Base-by-base conservation (phyloP, 2,888 invertebrate genomes). In the Xanthostigma xanthostigma region DNA sequence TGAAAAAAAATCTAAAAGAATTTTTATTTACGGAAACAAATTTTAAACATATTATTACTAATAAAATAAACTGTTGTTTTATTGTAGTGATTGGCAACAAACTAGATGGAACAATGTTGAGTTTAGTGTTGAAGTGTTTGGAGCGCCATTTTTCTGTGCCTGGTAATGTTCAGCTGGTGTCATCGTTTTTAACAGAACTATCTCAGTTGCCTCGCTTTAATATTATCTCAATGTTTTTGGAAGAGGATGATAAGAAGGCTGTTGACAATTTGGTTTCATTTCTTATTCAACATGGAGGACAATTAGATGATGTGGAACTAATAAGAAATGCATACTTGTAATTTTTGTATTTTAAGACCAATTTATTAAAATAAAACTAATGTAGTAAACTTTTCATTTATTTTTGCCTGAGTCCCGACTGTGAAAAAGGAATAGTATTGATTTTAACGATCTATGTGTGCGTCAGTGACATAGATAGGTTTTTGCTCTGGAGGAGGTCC, bases 1-100 rank as follows among this genome's bases (percentile, higher is more conserved):
- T n/a, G n/a, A n/a, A n/a, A n/a, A n/a, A n/a, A n/a, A n/a, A n/a
- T n/a, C n/a, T n/a, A n/a, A n/a, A n/a, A n/a, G n/a, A n/a, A n/a
- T n/a, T n/a, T n/a, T n/a, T n/a, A n/a, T n/a, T n/a, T n/a, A n/a
- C n/a, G n/a, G n/a, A n/a, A n/a, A n/a, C n/a, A n/a, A n/a, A n/a
- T n/a, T n/a, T n/a, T n/a, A n/a, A n/a, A n/a, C n/a, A n/a, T n/a
- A n/a, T n/a, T n/a, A n/a, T n/a, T 4, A 17, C 17, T 17, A 17
- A 17, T 17, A 17, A 17, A 17, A 17, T 17, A 17, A 17, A 43
- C 12, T 41, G 9, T 41, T 12, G 12, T 36, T 41, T 44, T 38
- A 41, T 56, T 55, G 48, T 53, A 69, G 69, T 69, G 44, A 60
- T 69, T 56, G 69, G 67, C 10, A 65, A 61, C 45, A 67, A 66